Percentiles rank a stretch among this genome's conserved stretches.
phyloP scores from a whole-genome alignment of 64 coral and sea anemone genomes.

The Porites australiensis region DNA sequence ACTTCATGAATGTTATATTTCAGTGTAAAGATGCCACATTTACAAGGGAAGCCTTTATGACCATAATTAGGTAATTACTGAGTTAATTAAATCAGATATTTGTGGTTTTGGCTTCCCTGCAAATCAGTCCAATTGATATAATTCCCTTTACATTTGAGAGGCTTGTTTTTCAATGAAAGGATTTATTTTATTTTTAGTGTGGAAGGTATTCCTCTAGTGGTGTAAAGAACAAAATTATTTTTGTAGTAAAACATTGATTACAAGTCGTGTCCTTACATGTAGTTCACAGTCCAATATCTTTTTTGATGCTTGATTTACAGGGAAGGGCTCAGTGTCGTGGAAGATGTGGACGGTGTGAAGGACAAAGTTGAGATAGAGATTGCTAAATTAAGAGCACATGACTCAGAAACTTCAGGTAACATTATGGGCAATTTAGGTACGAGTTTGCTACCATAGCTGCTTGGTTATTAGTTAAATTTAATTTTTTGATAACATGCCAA shows the following conservation, averaged over 20 bases:
- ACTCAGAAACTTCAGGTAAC: conserved; percentile 92
- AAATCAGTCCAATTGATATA: too few relatives aligned
- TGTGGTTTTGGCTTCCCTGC: too few relatives aligned
- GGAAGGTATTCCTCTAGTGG: too few relatives aligned
- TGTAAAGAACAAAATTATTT: too few relatives aligned
- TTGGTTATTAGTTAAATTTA: too few relatives aligned
- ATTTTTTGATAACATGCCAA: too few relatives aligned
- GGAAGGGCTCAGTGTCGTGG: conserved; percentile 68
- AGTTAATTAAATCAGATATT: too few relatives aligned
- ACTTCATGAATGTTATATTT: conserved; percentile 16
- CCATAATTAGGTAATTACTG: conserved; percentile 86
- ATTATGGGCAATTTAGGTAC: background rate
- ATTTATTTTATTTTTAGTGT: background rate
- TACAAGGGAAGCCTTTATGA: conserved; percentile 94
- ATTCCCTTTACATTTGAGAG: background rate
- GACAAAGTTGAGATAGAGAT: conserved; percentile 95
- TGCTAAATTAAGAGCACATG: conserved; percentile 93
- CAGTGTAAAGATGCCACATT: conserved; percentile 96
- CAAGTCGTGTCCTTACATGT: too few relatives aligned
- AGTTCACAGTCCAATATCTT: too few relatives aligned
- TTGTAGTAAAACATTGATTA: too few relatives aligned
- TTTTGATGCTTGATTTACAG: conserved; percentile 18
- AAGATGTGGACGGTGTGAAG: conserved; percentile 89
- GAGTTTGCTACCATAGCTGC: too few relatives aligned
- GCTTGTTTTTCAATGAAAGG: background rate